Evolutionary conservation across 2,888 invertebrate species (phyloP), one percentile per base, ranked within the genome.

Genomic region (Athripsodes cinereus): DNA sequence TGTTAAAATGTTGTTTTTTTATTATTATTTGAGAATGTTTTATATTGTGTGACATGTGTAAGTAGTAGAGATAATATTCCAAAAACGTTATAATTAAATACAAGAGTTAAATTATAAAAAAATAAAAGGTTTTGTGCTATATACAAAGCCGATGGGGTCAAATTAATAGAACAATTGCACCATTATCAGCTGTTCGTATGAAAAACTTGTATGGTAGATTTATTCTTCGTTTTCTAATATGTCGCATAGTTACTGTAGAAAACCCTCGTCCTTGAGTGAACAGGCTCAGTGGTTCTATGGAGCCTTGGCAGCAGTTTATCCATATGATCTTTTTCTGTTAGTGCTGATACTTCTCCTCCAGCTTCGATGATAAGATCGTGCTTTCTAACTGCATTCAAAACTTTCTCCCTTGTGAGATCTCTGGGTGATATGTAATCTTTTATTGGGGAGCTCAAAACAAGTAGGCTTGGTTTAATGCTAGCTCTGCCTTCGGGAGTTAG

Each of bases 391-490:
- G 80, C 73, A 55, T 75, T 72, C 60, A 85, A 75, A 55, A 87
- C 85, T 66, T 81, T 83, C 66, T 80, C 80, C 63, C 85, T 80
- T 63, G 85, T 86, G 67, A 75, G 75, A 50, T 87, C 86, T 65
- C 87, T 80, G 61, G 86, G 80, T 44, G 86, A 82, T 67, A 86
- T 78, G 72, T 87, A 87, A 40, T 84, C 85, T 72, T 83, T 81
- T 60, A 85, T 78, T 64, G 86, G 85, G 66, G 76, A 73, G 66
- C 82, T 75, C 66, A 81, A 75, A 52, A 80, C 72, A 71, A 80
- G 77, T 70, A 75, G 82, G 78, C 72, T 77, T 55, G 84, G 82
- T 68, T 75, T 75, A 69, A 87, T 87, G 71, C 81, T 81, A 67
- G 84, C 86, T 65, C 79, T 74, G 68, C 80, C 80, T 65, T 79